phyloP scores from a whole-genome alignment of 2,113 vertebrate species.

The Tupaia tana region DNA sequence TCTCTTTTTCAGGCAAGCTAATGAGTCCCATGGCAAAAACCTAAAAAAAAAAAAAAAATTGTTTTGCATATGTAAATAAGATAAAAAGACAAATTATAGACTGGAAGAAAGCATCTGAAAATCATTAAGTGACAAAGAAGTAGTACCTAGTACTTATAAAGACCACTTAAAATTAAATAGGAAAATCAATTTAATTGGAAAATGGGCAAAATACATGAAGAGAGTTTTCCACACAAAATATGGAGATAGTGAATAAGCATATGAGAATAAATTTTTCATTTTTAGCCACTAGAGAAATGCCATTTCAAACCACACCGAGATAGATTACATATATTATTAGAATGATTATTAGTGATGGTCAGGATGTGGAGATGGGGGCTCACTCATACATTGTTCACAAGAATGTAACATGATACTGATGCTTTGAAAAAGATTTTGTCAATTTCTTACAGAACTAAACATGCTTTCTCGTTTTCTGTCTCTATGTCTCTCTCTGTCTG shows the following conservation, averaged over 20 bases:
- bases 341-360: neutral
- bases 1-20: no score
- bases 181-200: neutral
- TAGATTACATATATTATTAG: neutral
- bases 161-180: neutral
- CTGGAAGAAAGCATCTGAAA: neutral
- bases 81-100: neutral
- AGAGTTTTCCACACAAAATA: neutral
- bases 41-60: neutral
- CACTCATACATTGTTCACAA: neutral
- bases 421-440: neutral
- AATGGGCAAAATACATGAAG: neutral
- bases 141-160: neutral
- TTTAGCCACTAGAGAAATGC: neutral
- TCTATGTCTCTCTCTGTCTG: no score
- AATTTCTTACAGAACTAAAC: neutral
- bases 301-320: neutral
- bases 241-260: neutral
- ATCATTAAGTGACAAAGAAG: neutral
- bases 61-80: neutral
- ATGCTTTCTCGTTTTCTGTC: no score
- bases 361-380: neutral
- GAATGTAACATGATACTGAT: fast-evolving
- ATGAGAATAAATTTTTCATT: neutral
- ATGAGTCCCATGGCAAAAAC: no score